Base-by-base conservation (phyloP, 2,797 vertebrate genomes). In the Falco concolor region DNA sequence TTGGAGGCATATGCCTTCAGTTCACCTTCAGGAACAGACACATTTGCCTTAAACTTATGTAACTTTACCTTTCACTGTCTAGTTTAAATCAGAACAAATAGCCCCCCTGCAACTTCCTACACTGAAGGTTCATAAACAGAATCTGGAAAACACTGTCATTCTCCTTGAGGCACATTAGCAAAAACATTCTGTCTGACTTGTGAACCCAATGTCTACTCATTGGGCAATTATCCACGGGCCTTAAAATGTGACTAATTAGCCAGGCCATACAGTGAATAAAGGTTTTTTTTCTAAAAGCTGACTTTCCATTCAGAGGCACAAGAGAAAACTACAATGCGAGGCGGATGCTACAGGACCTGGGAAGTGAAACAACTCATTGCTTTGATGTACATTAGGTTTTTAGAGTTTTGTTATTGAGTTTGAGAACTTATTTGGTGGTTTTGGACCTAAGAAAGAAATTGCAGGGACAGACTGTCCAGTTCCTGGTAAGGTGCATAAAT, bases 271-370 rank as follows among this genome's bases (percentile, higher is more conserved):
- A 68, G 47, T 3, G 6, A 45, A 56, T 79, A 49, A 61, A 53
- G 24, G 9, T 2, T 28, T 68, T 72, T 68, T 72, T 40, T 61
- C n/a, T 63, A 8, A 3, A 82, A 76, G 70, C 61, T 0, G 0
- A 88, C 63, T 40, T 90, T 73, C 47, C 30, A 34, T 91, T 84
- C 79, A 89, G 49, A 96, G 27, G 44, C 81, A 44, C 17, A 38
- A 54, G 11, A 78, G 19, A 84, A 94, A 87, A 76, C 8, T 24
- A 57, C 54, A 50, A 67, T 12, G 36, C 7, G 8, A 90, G 16
- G 72, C 32, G 83, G 75, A 80, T 42, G 38, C 23, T n/a, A 42
- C 18, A 80, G 12, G 76, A 45, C 24, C 23, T 27, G 77, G 13
- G 28, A 91, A 94, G 12, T 11, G 21, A 93, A 69, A 56, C 3